Evolutionary conservation across 2,113 vertebrate species (phyloP), one percentile per base, ranked within the genome.

Genomic region (Seriola quinqueradiata): DNA sequence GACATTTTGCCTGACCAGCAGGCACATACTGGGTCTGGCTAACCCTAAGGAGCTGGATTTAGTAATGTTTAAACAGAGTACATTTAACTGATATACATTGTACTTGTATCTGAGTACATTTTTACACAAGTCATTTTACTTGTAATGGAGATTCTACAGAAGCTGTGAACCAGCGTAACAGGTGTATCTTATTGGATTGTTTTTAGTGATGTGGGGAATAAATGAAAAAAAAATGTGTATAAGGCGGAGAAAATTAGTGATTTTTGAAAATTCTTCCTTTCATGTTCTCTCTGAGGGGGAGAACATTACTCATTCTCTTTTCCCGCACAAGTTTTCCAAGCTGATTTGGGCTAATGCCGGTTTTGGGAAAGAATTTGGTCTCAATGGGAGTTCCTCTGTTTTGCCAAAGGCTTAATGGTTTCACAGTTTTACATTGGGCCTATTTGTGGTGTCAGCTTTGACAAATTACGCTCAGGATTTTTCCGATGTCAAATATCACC

Each of bases 381-480:
- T 89, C 50, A 75, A 23, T 85, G 86, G 87, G 87, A 93, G 89
- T 93, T 93, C 72, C 89, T 91, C 69, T 92, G 83, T 90, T 93
- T 91, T 86, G 73, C 71, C 60, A 88, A 83, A 66, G 46, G 77
- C 82, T 80, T 86, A 84, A 87, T 87, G 70, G 72, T 84, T 83
- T 91, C 83, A 85, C 73, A 73, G 79, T 77, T 84, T 81, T 81
- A 79, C 72, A 79, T 82, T 70, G 63, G 68, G 36, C 14, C 70
- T 77, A 65, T 89, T 83, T 86, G 28, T 69, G 23, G 55, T 90
- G 90, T 90, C 85, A 91, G 76, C 13, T 77, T 88, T 90, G 88
- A 94, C 88, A 92, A 68, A 87, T 90, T 81, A 75, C 82, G 52
- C 46, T 76, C 76, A 61, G 65, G 82, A 85, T 60, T 89, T 93